phyloP scores from a whole-genome alignment of 2,888 invertebrate species.

The Aleiodes leptofemur region DNA sequence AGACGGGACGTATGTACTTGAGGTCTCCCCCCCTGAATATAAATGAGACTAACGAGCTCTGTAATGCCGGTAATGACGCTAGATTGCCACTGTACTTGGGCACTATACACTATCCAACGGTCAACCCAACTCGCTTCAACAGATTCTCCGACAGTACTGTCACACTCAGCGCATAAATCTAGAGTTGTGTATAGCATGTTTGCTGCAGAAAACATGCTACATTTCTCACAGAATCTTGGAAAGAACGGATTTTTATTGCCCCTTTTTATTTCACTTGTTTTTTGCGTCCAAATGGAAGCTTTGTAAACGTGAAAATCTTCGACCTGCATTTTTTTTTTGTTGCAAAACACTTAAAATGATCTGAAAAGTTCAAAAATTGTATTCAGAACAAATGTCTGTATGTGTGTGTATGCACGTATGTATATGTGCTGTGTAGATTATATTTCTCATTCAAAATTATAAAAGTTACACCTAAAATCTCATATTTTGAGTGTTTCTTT shows the following conservation, averaged over 20 bases:
- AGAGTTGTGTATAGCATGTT: slow-evolving; percentile 2
- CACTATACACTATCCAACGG: slow-evolving; percentile 33
- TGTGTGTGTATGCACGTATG: too few species aligned
- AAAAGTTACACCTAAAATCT: too few species aligned
- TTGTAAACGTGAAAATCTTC: too few species aligned
- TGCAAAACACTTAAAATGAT: background rate
- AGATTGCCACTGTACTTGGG: slow-evolving; percentile 65
- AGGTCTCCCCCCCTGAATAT: slow-evolving; percentile 66
- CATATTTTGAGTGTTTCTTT: background rate
- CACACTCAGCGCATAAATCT: slow-evolving; percentile 24
- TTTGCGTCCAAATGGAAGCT: background rate
- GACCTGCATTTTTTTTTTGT: too few species aligned
- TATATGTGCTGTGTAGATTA: too few species aligned
- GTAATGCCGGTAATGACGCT: slow-evolving; percentile 74
- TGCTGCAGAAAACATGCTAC: background rate
- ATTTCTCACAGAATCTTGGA: slow-evolving; percentile 5
- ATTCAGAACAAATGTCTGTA: too few species aligned
- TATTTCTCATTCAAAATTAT: too few species aligned
- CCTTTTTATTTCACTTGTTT: background rate
- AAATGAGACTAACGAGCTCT: slow-evolving; percentile 75
- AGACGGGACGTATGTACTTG: slow-evolving; percentile 44
- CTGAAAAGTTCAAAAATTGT: background rate
- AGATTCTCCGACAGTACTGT: slow-evolving; percentile 36
- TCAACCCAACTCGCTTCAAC: slow-evolving; percentile 26
- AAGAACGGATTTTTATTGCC: background rate